phyloP scores from a whole-genome alignment of 2,888 invertebrate genomes.

The Pyrrhosoma nymphula region DNA sequence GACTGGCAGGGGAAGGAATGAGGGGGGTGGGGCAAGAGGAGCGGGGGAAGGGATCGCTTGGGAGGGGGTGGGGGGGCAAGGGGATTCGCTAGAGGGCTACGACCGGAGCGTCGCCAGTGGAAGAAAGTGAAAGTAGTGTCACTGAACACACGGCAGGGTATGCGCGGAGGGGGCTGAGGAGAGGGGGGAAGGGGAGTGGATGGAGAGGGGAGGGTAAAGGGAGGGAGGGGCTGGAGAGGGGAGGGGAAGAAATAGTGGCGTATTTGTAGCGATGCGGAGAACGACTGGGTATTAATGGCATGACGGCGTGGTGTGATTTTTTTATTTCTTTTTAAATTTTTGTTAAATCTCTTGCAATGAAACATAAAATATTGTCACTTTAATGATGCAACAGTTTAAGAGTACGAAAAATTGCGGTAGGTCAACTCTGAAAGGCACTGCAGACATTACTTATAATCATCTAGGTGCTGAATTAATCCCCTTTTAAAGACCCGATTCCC shows the following conservation, averaged over 20 bases:
- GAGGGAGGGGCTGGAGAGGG: not conserved
- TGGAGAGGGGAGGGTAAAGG: not conserved
- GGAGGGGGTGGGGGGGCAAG: not conserved
- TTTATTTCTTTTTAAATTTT: not conserved
- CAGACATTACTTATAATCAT: too few relatives aligned
- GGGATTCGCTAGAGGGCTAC: constrained; percentile 39
- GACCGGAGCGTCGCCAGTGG: constrained; percentile 66
- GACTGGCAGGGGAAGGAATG: not conserved
- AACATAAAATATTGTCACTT: too few relatives aligned
- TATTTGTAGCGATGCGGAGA: constrained; percentile 27
- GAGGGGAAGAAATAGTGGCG: not conserved
- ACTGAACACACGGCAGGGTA: constrained; percentile 41
- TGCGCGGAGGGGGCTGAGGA: not conserved
- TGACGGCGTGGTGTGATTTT: not conserved
- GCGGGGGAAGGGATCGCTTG: not conserved
- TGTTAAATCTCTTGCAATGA: not conserved
- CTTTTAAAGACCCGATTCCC: too few relatives aligned
- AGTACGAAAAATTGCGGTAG: not conserved
- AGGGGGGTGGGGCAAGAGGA: not conserved
- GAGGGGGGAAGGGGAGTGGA: not conserved
- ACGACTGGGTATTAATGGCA: constrained; percentile 15
- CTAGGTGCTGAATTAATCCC: too few relatives aligned
- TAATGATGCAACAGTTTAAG: not conserved
- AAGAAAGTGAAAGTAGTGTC: constrained; percentile 66
- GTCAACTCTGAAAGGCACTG: not conserved